A percentile compares a stretch with the other conserved stretches of the same genome.
Evolutionary conservation across 2,888 invertebrate species (phyloP).

Genomic region (Orchesella flavescens): DNA sequence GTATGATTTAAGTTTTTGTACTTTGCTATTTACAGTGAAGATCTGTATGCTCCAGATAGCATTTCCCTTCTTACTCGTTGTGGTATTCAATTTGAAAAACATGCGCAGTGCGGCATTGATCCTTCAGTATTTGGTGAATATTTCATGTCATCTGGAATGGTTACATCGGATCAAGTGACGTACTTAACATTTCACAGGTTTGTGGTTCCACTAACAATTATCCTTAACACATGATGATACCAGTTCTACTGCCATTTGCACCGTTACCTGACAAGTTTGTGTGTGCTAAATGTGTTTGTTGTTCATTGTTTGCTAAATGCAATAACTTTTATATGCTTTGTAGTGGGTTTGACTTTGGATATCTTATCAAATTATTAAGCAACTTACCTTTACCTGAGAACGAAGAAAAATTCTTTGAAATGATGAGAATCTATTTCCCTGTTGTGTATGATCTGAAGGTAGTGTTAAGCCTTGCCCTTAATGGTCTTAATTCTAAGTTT

Average conservation of each 20-base stretch:
- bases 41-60: conserved; percentile 59
- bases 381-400: conserved; percentile 94
- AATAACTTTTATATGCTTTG: conserved; percentile 61
- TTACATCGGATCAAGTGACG: conserved; percentile 37
- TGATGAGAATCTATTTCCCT: conserved; percentile 93
- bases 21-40: conserved; percentile 19
- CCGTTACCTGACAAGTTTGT: too few species aligned
- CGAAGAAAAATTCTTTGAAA: conserved; percentile 96
- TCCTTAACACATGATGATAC: too few species aligned
- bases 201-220: too few species aligned
- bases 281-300: too few species aligned
- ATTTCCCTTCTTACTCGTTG: conserved; percentile 51
- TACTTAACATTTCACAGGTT: conserved; percentile 62
- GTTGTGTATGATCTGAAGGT: conserved; percentile 97
- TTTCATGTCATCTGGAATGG: conserved; percentile 54
- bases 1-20: not conserved
- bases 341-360: conserved; percentile 98
- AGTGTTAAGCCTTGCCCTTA: conserved; percentile 73
- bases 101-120: conserved; percentile 58
- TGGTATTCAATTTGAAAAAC: conserved; percentile 59
- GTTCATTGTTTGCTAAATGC: too few species aligned
- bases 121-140: conserved; percentile 50
- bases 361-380: conserved; percentile 93
- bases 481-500: too few species aligned
- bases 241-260: too few species aligned